Percentiles rank a stretch among this genome's conserved stretches.
Conservation (phyloP, 1,140 invertebrate genomes). For the Globodera ellingtonae region DNA sequence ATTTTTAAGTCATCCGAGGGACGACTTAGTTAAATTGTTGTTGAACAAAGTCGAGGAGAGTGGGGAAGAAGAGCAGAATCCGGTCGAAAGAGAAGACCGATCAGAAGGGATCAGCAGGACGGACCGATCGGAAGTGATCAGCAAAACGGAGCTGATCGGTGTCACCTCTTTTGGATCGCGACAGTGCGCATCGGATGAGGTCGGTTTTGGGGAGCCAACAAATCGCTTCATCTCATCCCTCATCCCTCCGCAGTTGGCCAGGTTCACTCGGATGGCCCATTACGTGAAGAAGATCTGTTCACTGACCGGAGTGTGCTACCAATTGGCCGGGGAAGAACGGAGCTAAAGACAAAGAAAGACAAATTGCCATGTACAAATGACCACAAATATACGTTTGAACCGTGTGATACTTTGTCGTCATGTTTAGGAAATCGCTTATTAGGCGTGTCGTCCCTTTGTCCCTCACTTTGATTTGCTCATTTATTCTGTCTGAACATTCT, state of each 20-base stretch:
- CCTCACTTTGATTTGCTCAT: too few relatives aligned
- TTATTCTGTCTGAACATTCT: too few relatives aligned
- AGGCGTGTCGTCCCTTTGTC: too few relatives aligned
- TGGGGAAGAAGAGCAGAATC: neutral
- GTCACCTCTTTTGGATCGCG: constrained; percentile 51
- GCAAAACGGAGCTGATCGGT: constrained; percentile 33
- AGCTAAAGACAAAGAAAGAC: neutral
- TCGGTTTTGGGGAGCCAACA: neutral
- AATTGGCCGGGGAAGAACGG: constrained; percentile 3
- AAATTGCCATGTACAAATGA: neutral
- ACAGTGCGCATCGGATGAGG: constrained; percentile 50
- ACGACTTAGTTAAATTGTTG: neutral
- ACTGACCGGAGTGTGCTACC: constrained; percentile 39
- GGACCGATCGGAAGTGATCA: neutral
- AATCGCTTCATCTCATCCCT: neutral
- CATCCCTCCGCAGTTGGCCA: constrained; percentile 28
- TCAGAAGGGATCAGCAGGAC: neutral
- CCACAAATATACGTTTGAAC: too few relatives aligned
- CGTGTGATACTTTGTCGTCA: too few relatives aligned
- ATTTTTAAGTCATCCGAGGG: neutral
- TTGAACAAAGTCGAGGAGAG: neutral
- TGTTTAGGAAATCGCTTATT: too few relatives aligned
- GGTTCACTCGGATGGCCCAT: constrained; percentile 39
- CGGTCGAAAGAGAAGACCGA: neutral
- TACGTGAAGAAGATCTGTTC: constrained; percentile 38